Percentiles rank a stretch among this genome's conserved stretches.
These are phyloP conservation scores for Rhabdophis nuchalis DNA, from an alignment of 2,797 vertebrate genomes.

Conservation along the genomic window DNA sequence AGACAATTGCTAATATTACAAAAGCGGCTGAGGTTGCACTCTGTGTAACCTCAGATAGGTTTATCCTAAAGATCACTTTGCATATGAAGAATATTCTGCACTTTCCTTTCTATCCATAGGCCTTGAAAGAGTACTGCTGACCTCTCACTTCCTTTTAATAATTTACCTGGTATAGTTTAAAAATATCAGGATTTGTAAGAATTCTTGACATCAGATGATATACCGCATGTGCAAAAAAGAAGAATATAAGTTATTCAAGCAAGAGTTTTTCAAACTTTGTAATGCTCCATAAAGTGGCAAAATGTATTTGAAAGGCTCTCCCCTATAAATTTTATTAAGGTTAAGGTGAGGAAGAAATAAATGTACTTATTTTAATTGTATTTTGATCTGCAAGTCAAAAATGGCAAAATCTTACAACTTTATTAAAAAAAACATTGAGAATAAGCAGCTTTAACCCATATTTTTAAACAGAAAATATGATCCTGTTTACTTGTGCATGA, in stretches of 20 bases:
- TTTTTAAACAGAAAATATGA: neutral
- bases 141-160: neutral
- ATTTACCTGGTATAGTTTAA: neutral
- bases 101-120: neutral
- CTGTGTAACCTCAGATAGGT: neutral
- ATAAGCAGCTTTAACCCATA: neutral
- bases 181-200: neutral
- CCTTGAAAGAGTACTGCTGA: neutral
- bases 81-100: neutral
- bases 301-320: neutral
- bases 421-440: neutral
- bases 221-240: neutral
- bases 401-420: neutral
- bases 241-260: neutral
- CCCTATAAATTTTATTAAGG: neutral
- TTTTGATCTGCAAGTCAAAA: neutral
- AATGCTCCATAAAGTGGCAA: neutral
- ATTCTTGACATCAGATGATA: neutral
- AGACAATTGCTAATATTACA: neutral
- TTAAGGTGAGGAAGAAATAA: neutral
- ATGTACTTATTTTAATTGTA: neutral
- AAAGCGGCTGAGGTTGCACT: neutral
- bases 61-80: neutral
- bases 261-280: neutral
- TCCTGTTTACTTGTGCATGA: neutral